Conservation (phyloP, 2,797 vertebrate genomes). For the Enteromius paludinosus region DNA sequence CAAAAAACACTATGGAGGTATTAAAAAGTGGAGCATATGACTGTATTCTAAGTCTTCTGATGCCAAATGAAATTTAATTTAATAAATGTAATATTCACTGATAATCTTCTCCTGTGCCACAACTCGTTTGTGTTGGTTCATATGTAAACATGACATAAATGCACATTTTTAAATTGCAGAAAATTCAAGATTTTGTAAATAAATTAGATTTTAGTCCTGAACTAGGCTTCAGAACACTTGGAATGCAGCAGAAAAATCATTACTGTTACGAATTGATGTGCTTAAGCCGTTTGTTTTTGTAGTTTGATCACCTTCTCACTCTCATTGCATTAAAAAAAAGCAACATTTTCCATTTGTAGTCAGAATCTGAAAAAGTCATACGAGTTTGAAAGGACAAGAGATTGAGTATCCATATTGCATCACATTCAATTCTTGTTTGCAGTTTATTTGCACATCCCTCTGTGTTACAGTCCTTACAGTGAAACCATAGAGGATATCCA, state of each 20-base stretch:
- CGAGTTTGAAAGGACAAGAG: not conserved
- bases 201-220: not conserved
- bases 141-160: not conserved
- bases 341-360: constrained; percentile 1
- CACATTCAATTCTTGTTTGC: not conserved
- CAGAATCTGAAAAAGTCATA: not conserved
- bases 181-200: not conserved
- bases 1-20: not conserved
- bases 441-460: constrained; percentile 8
- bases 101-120: not conserved
- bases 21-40: not conserved
- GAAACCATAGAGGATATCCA: constrained; percentile 65
- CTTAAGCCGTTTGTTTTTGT: not conserved
- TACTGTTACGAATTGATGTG: not conserved
- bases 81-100: not conserved
- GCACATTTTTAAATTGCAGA: not conserved
- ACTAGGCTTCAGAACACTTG: not conserved
- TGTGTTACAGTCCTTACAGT: not conserved
- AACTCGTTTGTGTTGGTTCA: not conserved
- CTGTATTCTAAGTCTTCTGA: not conserved
- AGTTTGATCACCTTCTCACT: not conserved
- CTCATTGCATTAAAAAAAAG: not conserved
- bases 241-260: not conserved
- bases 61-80: not conserved
- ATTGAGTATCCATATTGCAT: not conserved